These are phyloP conservation scores for Pyrocoelia pectoralis DNA, from an alignment of 2,888 invertebrate genomes.

Conservation along the genomic window DNA sequence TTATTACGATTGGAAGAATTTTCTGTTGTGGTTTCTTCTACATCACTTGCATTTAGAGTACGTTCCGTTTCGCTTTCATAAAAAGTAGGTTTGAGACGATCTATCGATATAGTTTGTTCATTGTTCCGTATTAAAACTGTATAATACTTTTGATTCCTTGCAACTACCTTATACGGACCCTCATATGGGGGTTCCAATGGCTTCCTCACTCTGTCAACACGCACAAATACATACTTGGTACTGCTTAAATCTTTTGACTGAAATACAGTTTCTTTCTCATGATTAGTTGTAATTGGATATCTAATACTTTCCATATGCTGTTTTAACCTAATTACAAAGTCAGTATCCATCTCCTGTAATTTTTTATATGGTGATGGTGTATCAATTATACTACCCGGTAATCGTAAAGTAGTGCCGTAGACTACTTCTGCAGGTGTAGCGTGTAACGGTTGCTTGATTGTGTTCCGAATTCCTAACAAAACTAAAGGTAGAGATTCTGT, in stretches of 20 bases:
- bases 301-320: background rate
- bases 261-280: background rate
- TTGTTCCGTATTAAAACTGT: background rate
- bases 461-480: slow-evolving; percentile 2
- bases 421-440: background rate
- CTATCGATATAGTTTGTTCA: background rate
- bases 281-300: background rate
- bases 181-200: background rate
- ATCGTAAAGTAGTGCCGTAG: background rate
- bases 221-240: background rate
- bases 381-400: background rate
- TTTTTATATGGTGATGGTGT: background rate
- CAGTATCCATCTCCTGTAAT: background rate
- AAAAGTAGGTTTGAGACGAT: background rate
- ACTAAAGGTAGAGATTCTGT: slow-evolving; percentile 47
- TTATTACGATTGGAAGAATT: too few species aligned
- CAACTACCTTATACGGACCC: background rate
- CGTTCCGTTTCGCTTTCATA: background rate
- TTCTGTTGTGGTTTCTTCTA: too few species aligned
- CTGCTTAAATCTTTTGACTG: background rate
- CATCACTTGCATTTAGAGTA: background rate
- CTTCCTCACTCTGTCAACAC: background rate
- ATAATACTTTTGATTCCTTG: background rate
- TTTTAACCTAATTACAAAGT: background rate
- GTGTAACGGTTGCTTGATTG: background rate